Base-by-base conservation (phyloP, 2,797 vertebrate species). In the Erpetoichthys calabaricus region DNA sequence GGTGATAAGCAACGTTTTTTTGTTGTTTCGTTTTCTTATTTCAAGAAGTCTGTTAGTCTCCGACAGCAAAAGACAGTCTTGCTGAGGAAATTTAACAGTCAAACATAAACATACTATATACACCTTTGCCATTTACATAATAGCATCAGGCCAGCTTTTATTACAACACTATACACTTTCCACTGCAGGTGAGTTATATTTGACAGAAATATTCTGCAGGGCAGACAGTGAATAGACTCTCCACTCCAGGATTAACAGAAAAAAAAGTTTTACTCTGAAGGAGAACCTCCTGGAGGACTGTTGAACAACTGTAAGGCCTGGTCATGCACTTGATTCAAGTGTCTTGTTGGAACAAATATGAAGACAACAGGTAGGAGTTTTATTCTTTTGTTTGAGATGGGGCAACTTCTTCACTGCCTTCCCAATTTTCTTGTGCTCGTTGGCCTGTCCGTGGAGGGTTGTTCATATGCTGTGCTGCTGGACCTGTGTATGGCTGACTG, bases 41-140 rank as follows among this genome's bases (percentile, higher is more conserved):
- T 74, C 82, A 72, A 76, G 89, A 88, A 85, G 90, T 94, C 82
- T 86, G 87, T 82, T 86, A 90, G 86, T 91, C 84, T 91, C 84
- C 86, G 87, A 82, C 88, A 89, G 89, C 91, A 88, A 90, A 80
- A 81, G 84, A 85, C 86, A 75, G 86, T 88, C 86, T 89, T 85
- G 88, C 90, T 91, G 88, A 89, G 86, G 88, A 87, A 90, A 45
- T 52, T 86, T 86, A 96, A 97, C 91, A 96, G 94, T 97, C 92
- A 93, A 86, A 97, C 92, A 92, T 92, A 87, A 95, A 94, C 91
- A 94, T 91, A 98, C 88, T 97, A 99, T 98, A 87, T 98, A 98
- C 94, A 98, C 91, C 91, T 91, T 92, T 89, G 87, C 92, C 88
- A 75, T 86, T 89, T 88, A 88, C 90, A 93, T 89, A 91, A 92